Base-by-base conservation (phyloP, 2,888 invertebrate genomes). In the Acrocyrtus sp. region DNA sequence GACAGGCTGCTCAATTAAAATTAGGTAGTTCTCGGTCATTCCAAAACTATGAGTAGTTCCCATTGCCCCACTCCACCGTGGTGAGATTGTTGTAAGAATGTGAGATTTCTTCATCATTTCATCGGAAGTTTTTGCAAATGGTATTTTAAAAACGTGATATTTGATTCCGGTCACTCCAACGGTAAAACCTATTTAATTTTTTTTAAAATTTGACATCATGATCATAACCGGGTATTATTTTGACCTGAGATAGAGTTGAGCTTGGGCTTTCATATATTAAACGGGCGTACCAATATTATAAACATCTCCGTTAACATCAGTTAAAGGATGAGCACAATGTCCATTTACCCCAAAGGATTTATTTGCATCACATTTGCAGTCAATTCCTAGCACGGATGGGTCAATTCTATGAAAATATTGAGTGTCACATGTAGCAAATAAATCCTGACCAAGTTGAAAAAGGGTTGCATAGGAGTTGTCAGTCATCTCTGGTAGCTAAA, bases 381-480 rank as follows among this genome's bases (percentile, higher is more conserved):
- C 78, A 22, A 84, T 84, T 4, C 84, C 82, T 53, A 88, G 82
- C 41, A 84, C 84, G 34, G 84, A 82, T 6, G 84, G 82, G 78
- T 86, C 84, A 17, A 87, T 62, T 50, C 50, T 53, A 62, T 85
- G 83, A 68, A 87, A 82, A 24, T 80, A 81, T 34, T 83, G 82
- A 0, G 85, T 85, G 79, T 88, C 87, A 2, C 87, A 86, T 10
- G 84, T 78, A 0, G 85, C 85, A 75, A 85, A 86, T 6, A 87
- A 70, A 41, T 84, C 83, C 74, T 85, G 85, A 4, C 84, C 84
- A 22, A 85, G 75, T 50, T 82, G 82, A 74, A 84, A 84, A 8
- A 87, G 82, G 50, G 85, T 85, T 1, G 86, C 85, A 43, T 82
- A 81, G 22, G 84, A 84, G 79, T 87, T 88, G 81, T 88, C 88